These are phyloP conservation scores for Patella pellucida DNA, from an alignment of 2,888 invertebrate species.

Conservation along the genomic window DNA sequence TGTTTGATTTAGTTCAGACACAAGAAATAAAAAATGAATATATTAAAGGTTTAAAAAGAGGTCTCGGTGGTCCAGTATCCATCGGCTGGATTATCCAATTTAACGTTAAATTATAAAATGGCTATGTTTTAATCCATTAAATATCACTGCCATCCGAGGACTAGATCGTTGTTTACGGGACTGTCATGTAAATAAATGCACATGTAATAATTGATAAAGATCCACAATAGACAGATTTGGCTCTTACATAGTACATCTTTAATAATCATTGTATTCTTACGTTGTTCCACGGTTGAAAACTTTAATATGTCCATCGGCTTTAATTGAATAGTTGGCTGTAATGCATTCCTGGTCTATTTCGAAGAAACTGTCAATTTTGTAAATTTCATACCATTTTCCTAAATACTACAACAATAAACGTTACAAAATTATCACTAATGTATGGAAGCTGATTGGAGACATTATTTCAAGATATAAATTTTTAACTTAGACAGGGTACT, in stretches of 20 bases:
- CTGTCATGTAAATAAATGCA: too few relatives aligned
- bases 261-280: slow-evolving; percentile 22
- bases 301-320: slow-evolving; percentile 44
- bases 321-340: slow-evolving; percentile 47
- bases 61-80: too few relatives aligned
- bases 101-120: too few relatives aligned
- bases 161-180: too few relatives aligned
- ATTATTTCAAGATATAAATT: neutral
- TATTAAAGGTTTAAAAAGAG: too few relatives aligned
- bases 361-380: slow-evolving; percentile 44
- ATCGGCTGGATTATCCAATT: too few relatives aligned
- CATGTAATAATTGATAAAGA: too few relatives aligned
- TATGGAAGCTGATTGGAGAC: neutral
- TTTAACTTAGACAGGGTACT: neutral
- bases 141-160: too few relatives aligned
- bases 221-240: too few relatives aligned
- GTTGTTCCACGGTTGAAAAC: slow-evolving; percentile 43
- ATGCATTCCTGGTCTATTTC: slow-evolving; percentile 44
- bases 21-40: too few relatives aligned
- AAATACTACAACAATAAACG: slow-evolving; percentile 40
- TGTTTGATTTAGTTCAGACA: too few relatives aligned
- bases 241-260: neutral
- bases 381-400: slow-evolving; percentile 51
- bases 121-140: too few relatives aligned
- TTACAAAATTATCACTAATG: neutral